These are phyloP conservation scores for Blera fallax DNA, from an alignment of 2,888 invertebrate species.

Conservation along the genomic window DNA sequence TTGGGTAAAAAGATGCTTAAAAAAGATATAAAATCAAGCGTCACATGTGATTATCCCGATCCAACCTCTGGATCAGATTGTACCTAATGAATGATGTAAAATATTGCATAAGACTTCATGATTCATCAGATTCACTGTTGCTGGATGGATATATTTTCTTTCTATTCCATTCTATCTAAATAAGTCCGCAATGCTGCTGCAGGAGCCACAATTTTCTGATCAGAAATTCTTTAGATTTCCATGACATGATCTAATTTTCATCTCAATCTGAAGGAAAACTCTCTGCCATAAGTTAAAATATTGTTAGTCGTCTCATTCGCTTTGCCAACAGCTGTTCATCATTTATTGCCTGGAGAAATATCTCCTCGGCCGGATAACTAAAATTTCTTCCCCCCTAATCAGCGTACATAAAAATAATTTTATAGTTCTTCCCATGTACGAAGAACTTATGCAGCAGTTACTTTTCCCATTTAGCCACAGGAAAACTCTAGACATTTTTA, in stretches of 20 bases:
- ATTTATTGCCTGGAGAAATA: conserved; percentile 13
- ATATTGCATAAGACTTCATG: too few relatives aligned
- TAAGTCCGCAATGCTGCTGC: too few relatives aligned
- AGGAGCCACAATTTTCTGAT: background rate
- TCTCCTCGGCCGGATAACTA: background rate
- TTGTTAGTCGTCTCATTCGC: conserved; percentile 1
- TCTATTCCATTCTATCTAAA: too few relatives aligned
- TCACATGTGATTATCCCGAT: too few relatives aligned
- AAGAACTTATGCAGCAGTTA: conserved; percentile 1
- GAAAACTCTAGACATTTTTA: conserved; percentile 36
- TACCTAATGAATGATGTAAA: too few relatives aligned
- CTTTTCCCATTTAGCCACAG: conserved; percentile 30
- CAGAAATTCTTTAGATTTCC: background rate
- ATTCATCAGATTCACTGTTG: too few relatives aligned
- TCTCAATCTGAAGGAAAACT: background rate
- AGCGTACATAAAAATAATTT: conserved; percentile 63
- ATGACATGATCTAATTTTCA: background rate
- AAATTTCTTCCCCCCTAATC: conserved; percentile 40
- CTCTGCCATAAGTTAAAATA: background rate
- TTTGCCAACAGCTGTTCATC: conserved; percentile 57
- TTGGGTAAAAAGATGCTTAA: too few relatives aligned
- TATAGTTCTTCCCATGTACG: conserved; percentile 47
- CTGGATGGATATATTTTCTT: too few relatives aligned
- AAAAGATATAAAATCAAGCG: too few relatives aligned
- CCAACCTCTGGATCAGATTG: too few relatives aligned